Evolutionary conservation across 2,797 vertebrate species (phyloP).

Genomic region (Danio jaintianensis): DNA sequence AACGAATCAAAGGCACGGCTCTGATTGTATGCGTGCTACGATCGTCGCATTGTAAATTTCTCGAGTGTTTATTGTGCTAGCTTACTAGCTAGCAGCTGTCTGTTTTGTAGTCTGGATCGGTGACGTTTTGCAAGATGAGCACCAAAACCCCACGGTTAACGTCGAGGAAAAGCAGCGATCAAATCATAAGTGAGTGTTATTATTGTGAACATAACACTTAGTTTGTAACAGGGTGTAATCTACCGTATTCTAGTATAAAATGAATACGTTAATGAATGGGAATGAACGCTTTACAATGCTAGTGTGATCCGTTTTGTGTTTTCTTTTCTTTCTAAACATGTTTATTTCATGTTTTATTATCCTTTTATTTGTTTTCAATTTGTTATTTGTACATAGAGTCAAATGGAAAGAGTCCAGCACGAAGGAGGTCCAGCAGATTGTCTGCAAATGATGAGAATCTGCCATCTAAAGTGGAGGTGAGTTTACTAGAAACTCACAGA

Average conservation of each 20-base stretch:
- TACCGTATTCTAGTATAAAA: neutral
- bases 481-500: neutral
- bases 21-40: neutral
- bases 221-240: neutral
- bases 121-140: constrained; percentile 53
- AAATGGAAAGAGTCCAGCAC: constrained; percentile 37
- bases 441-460: constrained; percentile 50
- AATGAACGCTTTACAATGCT: neutral
- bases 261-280: neutral
- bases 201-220: neutral
- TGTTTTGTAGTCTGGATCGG: neutral
- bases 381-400: constrained; percentile 31
- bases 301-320: neutral
- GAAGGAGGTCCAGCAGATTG: constrained; percentile 60
- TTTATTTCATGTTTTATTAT: no score
- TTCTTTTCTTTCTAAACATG: neutral
- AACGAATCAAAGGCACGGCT: neutral
- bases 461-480: constrained; percentile 41
- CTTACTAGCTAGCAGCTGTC: neutral
- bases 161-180: constrained; percentile 30
- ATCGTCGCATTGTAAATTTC: neutral
- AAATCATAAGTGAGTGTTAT: constrained; percentile 40
- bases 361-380: no score
- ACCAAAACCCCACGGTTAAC: constrained; percentile 44
- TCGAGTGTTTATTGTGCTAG: neutral